Percentiles rank a stretch among this genome's conserved stretches.
phyloP scores from a whole-genome alignment of 1,140 invertebrate genomes.

The Helicoverpa zea region DNA sequence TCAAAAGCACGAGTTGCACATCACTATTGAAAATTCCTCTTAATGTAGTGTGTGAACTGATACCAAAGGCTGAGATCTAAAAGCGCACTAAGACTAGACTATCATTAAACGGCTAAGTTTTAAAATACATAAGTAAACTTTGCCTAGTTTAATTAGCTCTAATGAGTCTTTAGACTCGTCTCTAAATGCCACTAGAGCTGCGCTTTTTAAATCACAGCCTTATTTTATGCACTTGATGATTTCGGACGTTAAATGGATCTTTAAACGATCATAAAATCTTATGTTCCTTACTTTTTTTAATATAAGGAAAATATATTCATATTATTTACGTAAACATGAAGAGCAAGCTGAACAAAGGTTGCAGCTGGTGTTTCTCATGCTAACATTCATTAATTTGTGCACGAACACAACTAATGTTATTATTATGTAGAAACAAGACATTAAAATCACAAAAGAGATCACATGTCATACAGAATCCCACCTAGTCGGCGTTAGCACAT shows the following conservation, averaged over 20 bases:
- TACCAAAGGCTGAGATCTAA: too few species aligned
- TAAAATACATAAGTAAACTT: too few species aligned
- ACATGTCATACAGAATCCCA: neutral
- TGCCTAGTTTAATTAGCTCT: too few species aligned
- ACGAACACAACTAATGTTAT: slow-evolving; percentile 51
- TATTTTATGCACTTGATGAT: slow-evolving; percentile 41
- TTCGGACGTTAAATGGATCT: slow-evolving; percentile 32
- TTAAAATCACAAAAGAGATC: slow-evolving; percentile 4
- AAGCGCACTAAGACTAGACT: too few species aligned
- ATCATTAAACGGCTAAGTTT: too few species aligned
- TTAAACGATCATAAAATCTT: slow-evolving; percentile 24
- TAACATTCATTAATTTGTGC: slow-evolving; percentile 51
- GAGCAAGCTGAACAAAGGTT: slow-evolving; percentile 5
- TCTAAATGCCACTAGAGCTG: too few species aligned
- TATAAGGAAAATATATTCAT: slow-evolving; percentile 10
- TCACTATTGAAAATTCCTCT: too few species aligned
- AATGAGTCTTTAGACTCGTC: too few species aligned
- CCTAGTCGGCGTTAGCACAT: neutral
- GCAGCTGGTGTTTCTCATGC: slow-evolving; percentile 15
- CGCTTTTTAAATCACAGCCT: neutral
- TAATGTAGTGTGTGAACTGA: too few species aligned
- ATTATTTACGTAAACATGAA: neutral
- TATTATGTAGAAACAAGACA: neutral
- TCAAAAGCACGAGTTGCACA: too few species aligned
- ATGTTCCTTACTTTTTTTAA: neutral